Evolutionary conservation across 2,888 invertebrate species (phyloP).

Genomic region (Heteropelma amictum): DNA sequence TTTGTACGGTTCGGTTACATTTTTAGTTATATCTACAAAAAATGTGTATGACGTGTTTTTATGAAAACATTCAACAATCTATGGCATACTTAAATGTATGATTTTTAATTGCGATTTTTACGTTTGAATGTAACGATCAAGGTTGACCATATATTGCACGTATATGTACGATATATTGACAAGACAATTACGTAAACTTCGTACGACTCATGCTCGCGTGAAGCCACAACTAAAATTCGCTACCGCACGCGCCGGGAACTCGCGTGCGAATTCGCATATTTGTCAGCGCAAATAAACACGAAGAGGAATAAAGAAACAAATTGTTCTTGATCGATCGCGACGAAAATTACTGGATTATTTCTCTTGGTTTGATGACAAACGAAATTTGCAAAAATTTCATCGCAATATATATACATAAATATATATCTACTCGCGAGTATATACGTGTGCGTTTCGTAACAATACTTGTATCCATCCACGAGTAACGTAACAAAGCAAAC

Average conservation of each 20-base stretch:
- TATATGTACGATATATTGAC: neutral
- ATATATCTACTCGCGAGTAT: no score
- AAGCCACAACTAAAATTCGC: neutral
- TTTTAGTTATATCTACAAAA: neutral
- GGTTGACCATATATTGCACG: neutral
- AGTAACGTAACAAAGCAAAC: no score
- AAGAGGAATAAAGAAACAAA: neutral
- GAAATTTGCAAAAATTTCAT: neutral
- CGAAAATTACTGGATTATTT: neutral
- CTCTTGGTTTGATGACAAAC: neutral
- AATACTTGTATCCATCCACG: neutral
- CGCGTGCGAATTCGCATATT: constrained; percentile 36
- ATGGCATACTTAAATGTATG: neutral
- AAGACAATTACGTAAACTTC: constrained; percentile 38
- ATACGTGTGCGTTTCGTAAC: neutral
- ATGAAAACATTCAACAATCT: no score
- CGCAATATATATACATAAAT: neutral
- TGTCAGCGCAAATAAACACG: constrained; percentile 4
- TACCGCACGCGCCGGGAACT: neutral
- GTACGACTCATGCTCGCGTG: constrained; percentile 32
- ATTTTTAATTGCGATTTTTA: neutral
- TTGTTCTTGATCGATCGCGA: neutral
- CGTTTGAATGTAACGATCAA: no score
- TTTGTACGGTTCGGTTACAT: neutral
- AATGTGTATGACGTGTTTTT: neutral